A percentile compares a stretch with the other conserved stretches of the same genome.
Conservation (phyloP, 2,888 invertebrate species). For the Dendrolimus houi region DNA sequence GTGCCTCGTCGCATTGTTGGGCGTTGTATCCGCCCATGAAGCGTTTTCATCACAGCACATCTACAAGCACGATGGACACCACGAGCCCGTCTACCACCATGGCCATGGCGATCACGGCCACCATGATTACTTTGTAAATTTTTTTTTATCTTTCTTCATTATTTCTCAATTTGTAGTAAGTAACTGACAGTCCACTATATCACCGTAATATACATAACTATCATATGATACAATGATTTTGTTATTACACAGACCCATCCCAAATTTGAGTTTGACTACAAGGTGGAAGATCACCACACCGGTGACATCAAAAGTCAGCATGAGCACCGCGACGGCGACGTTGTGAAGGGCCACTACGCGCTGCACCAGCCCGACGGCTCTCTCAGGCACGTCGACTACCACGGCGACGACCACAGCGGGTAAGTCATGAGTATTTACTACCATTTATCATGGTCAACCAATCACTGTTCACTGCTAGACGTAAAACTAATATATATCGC, state of each 20-base stretch:
- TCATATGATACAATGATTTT: background rate
- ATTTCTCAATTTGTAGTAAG: no score
- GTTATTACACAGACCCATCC: slow-evolving; percentile 37
- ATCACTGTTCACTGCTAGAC: no score
- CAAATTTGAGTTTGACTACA: slow-evolving; percentile 47
- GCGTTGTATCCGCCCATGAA: slow-evolving; percentile 10
- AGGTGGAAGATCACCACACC: slow-evolving; percentile 61
- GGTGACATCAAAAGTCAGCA: slow-evolving; percentile 68
- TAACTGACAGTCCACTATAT: no score
- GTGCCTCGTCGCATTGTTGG: slow-evolving; percentile 1
- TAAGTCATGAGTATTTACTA: slow-evolving; percentile 18
- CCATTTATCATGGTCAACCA: no score
- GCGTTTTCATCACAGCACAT: slow-evolving; percentile 29
- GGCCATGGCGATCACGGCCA: slow-evolving; percentile 52
- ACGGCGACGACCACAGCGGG: slow-evolving; percentile 66
- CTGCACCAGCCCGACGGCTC: slow-evolving; percentile 72
- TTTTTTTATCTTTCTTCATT: no score
- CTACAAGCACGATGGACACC: slow-evolving; percentile 26
- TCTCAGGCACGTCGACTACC: slow-evolving; percentile 69
- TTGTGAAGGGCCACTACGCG: slow-evolving; percentile 48
- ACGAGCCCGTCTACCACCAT: slow-evolving; percentile 27
- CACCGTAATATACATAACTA: no score
- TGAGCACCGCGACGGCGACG: slow-evolving; percentile 61
- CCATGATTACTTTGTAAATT: slow-evolving; percentile 14
- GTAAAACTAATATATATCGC: background rate